Conservation (phyloP, 2,113 vertebrate genomes). For the Bos indicus region DNA sequence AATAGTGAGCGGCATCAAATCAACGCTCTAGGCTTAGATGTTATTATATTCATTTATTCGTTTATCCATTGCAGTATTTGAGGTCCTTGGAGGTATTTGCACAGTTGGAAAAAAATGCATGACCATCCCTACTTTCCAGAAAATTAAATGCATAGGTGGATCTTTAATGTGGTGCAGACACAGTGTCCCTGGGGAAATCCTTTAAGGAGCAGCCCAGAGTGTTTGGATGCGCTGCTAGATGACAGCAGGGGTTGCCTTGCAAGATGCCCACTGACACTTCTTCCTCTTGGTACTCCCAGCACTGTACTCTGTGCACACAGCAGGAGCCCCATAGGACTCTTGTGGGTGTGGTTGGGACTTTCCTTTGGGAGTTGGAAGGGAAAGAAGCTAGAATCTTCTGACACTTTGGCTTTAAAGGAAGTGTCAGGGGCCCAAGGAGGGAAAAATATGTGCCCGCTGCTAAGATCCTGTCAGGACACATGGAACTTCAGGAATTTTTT, state of each 20-base stretch:
- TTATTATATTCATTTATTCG: background rate
- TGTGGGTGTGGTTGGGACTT: background rate
- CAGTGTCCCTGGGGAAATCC: background rate
- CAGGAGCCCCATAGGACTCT: background rate
- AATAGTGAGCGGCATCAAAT: background rate
- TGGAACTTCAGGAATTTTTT: background rate
- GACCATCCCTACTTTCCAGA: background rate
- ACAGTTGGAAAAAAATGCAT: background rate
- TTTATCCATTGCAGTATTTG: background rate
- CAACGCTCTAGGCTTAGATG: rapidly evolving
- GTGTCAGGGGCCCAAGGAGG: background rate
- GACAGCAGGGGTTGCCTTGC: rapidly evolving
- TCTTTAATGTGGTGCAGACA: rapidly evolving
- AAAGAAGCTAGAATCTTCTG: background rate
- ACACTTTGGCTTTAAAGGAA: background rate
- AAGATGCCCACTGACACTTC: background rate
- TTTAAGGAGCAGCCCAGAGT: background rate
- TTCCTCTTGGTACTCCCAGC: background rate
- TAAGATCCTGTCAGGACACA: background rate
- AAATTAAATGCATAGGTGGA: background rate
- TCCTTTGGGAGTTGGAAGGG: background rate
- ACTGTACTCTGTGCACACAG: background rate
- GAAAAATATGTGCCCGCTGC: background rate
- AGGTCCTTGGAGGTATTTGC: background rate
- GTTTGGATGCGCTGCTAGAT: rapidly evolving